A percentile compares a stretch with the other conserved stretches of the same genome.
Evolutionary conservation across 2,888 invertebrate species (phyloP).

Genomic region (Lithophane semibrunnea): DNA sequence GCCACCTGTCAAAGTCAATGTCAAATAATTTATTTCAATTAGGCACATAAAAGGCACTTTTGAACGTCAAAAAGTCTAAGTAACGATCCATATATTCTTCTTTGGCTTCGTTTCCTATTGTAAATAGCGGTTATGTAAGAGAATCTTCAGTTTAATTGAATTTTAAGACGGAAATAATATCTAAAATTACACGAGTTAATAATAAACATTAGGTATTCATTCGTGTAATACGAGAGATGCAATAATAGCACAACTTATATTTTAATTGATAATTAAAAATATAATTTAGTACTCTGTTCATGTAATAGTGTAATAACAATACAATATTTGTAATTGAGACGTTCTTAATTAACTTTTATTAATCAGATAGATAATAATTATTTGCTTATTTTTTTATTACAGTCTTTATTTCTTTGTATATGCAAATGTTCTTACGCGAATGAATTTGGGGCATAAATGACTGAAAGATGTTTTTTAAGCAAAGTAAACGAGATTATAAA

Average conservation of each 20-base stretch:
- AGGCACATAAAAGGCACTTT: too few species aligned
- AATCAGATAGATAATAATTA: not conserved
- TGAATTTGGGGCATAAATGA: not conserved
- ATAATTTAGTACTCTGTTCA: not conserved
- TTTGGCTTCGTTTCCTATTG: too few species aligned
- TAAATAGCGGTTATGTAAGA: too few species aligned
- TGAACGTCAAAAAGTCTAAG: too few species aligned
- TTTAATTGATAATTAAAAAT: conserved; percentile 1
- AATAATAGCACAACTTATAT: not conserved
- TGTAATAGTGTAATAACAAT: conserved; percentile 3
- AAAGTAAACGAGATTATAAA: not conserved
- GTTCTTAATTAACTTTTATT: conserved; percentile 1
- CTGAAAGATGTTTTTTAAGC: not conserved
- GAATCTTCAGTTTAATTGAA: not conserved
- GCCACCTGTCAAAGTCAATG: too few species aligned
- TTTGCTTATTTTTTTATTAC: conserved; percentile 11
- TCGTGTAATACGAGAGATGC: not conserved
- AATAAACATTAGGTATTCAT: not conserved
- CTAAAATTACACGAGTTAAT: too few species aligned
- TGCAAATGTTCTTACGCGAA: not conserved
- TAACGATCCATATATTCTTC: too few species aligned
- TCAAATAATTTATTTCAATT: too few species aligned
- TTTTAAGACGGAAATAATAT: not conserved
- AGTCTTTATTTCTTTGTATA: not conserved
- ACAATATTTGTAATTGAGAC: conserved; percentile 9